Evolutionary conservation across 2,797 vertebrate genomes (phyloP), one percentile per base, ranked within the genome.

Genomic region (Micromesistius poutassou): DNA sequence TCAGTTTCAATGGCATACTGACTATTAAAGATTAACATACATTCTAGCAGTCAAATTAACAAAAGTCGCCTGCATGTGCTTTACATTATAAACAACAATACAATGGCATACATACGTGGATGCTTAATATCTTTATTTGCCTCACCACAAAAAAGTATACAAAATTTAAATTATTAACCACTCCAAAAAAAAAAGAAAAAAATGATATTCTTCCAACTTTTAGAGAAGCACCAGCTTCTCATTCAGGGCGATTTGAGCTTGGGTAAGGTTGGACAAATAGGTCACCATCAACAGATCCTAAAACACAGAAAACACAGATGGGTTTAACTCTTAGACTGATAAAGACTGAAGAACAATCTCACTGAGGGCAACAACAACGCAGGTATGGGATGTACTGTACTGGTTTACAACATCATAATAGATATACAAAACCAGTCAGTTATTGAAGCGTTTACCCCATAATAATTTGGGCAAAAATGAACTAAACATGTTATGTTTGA

Each of bases 201-300:
- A 74, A 77, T 76, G 38, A 38, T 22, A 30, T 22, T 22, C 13
- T 13, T 55, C 35, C 12, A 62, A 8, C 12, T 42, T 73, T 94
- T 89, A 95, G 84, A 95, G 92, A 79, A 95, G 81, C 80, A 99
- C 94, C 72, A 99, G 95, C 88, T 99, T 99, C 92, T 99, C 98
- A 0, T 99, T 98, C 70, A 99, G 96, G 81, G 97, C 96, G 16
- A 99, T 99, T 91, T 99, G 98, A 85, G 98, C 97, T 92, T 98
- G 97, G 71, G 98, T 99, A 80, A 99, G 96, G 89, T 99, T 99
- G 38, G 98, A 93, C 92, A 99, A 91, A 90, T 99, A 99, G 55
- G 97, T 99, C 92, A 99, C 98, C 98, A 99, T 99, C 94, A 99
- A 89, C 38, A 99, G 93, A 86, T 99, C 98, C 98, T 99, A 91